These are phyloP conservation scores for Trematocara unimaculatum DNA, from an alignment of 2,113 vertebrate genomes.

Conservation along the genomic window DNA sequence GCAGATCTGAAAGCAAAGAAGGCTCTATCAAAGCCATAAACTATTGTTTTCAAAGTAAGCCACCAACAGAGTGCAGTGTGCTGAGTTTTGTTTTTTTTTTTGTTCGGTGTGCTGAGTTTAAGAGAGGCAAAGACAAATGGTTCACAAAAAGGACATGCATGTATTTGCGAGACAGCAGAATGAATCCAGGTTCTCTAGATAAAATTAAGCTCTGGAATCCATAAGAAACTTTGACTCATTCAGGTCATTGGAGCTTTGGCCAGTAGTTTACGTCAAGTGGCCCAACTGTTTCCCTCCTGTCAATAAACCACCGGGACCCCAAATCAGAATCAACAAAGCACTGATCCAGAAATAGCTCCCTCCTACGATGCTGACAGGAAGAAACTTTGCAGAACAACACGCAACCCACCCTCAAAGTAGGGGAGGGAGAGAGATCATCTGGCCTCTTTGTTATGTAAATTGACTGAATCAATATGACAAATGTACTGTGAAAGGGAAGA, in stretches of 20 bases:
- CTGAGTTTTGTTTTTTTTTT: not conserved
- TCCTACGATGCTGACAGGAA: conserved; percentile 18
- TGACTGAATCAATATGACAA: conserved; percentile 27
- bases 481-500: conserved; percentile 25
- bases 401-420: not conserved
- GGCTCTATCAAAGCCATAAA: not conserved
- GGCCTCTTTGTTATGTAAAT: conserved; percentile 33
- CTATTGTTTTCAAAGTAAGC: not conserved
- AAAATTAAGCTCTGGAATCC: not conserved
- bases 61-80: not conserved
- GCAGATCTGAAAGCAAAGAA: not conserved
- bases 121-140: not conserved
- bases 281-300: not conserved
- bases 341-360: conserved; percentile 29
- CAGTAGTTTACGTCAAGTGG: not conserved
- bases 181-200: not conserved
- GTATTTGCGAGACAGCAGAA: not conserved
- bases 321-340: not conserved
- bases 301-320: conserved; percentile 16
- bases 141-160: not conserved
- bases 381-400: conserved; percentile 12
- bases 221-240: not conserved
- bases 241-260: not conserved
- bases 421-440: not conserved
- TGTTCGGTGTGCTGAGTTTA: not conserved